These are phyloP conservation scores for Drosophila quinaria DNA, from an alignment of 2,888 invertebrate species.

Conservation along the genomic window DNA sequence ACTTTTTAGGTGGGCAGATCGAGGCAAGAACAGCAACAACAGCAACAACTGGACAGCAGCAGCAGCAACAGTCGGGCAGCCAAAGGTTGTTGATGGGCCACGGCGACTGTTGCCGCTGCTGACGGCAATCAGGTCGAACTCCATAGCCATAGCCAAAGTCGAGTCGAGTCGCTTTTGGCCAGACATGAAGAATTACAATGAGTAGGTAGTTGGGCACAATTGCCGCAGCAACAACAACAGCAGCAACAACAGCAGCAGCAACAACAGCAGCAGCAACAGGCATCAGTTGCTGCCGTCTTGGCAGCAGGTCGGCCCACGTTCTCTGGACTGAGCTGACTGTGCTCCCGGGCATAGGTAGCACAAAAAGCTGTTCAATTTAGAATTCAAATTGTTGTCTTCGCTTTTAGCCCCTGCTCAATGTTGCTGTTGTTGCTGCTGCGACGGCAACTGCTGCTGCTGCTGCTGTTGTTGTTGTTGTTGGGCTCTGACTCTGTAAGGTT, in stretches of 20 bases:
- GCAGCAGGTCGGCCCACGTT: constrained; percentile 81
- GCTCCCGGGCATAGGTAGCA: constrained; percentile 81
- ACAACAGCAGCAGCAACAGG: constrained; percentile 26
- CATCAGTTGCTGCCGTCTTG: constrained; percentile 55
- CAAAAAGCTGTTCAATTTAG: constrained; percentile 83
- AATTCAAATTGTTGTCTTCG: constrained; percentile 83
- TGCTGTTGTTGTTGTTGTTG: constrained; percentile 47
- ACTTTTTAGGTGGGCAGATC: constrained; percentile 73
- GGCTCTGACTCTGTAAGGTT: constrained; percentile 76
- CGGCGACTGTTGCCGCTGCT: constrained; percentile 56
- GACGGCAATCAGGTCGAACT: constrained; percentile 78
- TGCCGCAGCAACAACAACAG: constrained; percentile 61
- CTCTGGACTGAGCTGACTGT: constrained; percentile 51
- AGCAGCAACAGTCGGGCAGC: constrained; percentile 37
- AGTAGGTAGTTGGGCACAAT: constrained; percentile 82
- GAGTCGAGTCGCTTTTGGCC: constrained; percentile 68
- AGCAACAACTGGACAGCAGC: constrained; percentile 29
- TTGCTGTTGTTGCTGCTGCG: constrained; percentile 28
- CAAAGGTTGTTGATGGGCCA: constrained; percentile 75
- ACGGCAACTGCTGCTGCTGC: constrained; percentile 34
- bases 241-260: constrained; percentile 24
- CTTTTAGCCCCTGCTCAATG: constrained; percentile 48
- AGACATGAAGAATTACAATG: constrained; percentile 81
- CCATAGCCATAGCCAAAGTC: constrained; percentile 46
- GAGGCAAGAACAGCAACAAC: constrained; percentile 37